Percentiles rank a stretch among this genome's conserved stretches.
Conservation (phyloP, 2,113 vertebrate species). For the Argyrosomus japonicus region DNA sequence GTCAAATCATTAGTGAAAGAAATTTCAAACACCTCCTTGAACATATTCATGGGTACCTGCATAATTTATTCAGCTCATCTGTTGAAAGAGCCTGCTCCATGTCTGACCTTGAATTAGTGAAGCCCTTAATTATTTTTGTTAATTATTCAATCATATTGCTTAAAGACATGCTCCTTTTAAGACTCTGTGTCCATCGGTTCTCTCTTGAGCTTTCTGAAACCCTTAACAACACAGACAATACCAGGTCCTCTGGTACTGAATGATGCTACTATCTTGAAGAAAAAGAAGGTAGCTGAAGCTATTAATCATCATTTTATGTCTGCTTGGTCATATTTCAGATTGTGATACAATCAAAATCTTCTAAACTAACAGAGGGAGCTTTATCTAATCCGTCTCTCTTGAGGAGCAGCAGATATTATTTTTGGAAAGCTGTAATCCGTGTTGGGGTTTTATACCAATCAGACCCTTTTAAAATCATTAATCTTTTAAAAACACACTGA, state of each 20-base stretch:
- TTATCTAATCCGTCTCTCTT: not conserved
- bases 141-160: slow-evolving; percentile 52
- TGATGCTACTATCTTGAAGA: not conserved
- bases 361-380: not conserved
- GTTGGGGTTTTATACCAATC: not conserved
- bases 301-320: not conserved
- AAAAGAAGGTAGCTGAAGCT: not conserved
- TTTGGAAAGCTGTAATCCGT: not conserved
- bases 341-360: not conserved
- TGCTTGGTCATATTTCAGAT: not conserved
- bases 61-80: slow-evolving; percentile 61
- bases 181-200: not conserved
- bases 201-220: slow-evolving; percentile 18
- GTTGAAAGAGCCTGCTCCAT: slow-evolving; percentile 43
- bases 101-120: slow-evolving; percentile 46
- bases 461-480: not conserved
- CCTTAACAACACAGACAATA: not conserved
- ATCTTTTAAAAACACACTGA: too few species aligned
- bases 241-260: not conserved
- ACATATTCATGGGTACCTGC: slow-evolving; percentile 22
- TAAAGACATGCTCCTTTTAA: slow-evolving; percentile 10
- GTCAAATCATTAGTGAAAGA: slow-evolving; percentile 45
- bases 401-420: not conserved
- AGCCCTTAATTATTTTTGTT: slow-evolving; percentile 56
- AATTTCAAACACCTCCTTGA: slow-evolving; percentile 57